A percentile compares a stretch with the other conserved stretches of the same genome.
phyloP scores from a whole-genome alignment of 2,888 invertebrate genomes.

The Gnatocerus cornutus region DNA sequence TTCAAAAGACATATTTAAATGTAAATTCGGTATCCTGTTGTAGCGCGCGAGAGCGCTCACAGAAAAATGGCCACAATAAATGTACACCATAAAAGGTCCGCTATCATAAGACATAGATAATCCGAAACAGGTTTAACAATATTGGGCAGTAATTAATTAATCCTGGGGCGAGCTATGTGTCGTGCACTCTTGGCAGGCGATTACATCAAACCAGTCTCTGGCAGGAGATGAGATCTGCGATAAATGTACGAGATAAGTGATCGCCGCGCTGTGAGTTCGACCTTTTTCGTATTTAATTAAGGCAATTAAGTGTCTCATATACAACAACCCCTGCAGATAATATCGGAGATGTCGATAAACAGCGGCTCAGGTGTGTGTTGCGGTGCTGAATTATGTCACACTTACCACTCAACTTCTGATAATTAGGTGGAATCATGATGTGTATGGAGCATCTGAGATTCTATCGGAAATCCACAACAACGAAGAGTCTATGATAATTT shows the following conservation, averaged over 20 bases:
- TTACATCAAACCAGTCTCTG: conserved; percentile 65
- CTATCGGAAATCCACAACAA: conserved; percentile 52
- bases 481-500: too few species aligned
- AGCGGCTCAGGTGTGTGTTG: conserved; percentile 61
- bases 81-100: conserved; percentile 63
- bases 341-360: conserved; percentile 67
- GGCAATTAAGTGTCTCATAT: conserved; percentile 70
- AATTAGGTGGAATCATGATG: conserved; percentile 65
- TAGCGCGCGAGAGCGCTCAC: conserved; percentile 30
- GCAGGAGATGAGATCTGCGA: conserved; percentile 64
- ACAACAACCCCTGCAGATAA: conserved; percentile 68
- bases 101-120: conserved; percentile 64
- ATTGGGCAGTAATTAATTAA: conserved; percentile 67
- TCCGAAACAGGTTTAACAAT: conserved; percentile 62
- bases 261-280: conserved; percentile 67
- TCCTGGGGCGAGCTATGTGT: conserved; percentile 61
- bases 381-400: conserved; percentile 65
- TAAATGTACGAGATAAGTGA: conserved; percentile 68
- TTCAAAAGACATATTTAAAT: conserved; percentile 60
- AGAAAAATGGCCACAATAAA: conserved; percentile 62
- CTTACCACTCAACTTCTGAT: conserved; percentile 59
- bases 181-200: conserved; percentile 62
- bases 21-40: conserved; percentile 48
- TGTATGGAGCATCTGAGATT: conserved; percentile 55
- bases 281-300: conserved; percentile 71